These are phyloP conservation scores for Parasteatoda lunata DNA, from an alignment of 2,888 invertebrate genomes.

Conservation along the genomic window DNA sequence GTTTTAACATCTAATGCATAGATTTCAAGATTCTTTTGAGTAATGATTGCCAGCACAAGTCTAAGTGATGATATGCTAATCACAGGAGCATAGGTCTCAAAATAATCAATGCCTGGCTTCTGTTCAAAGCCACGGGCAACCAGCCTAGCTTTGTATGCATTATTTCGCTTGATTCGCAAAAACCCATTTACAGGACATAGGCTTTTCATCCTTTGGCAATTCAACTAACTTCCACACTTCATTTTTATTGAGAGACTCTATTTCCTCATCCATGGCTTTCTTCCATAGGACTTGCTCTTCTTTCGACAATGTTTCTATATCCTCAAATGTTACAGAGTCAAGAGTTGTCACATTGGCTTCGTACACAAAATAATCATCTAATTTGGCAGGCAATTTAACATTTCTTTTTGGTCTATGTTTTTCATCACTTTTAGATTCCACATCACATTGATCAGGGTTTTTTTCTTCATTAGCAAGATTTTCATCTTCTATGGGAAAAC, in stretches of 20 bases:
- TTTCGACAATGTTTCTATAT: not conserved
- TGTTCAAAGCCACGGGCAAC: constrained; percentile 17
- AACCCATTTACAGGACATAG: constrained; percentile 70
- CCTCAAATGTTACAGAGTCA: constrained; percentile 1
- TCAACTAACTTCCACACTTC: constrained; percentile 48
- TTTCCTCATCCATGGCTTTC: constrained; percentile 67
- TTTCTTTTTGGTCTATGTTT: not conserved
- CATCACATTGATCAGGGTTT: constrained; percentile 4
- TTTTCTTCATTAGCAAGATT: not conserved
- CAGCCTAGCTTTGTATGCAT: constrained; percentile 7
- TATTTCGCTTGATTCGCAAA: constrained; percentile 21
- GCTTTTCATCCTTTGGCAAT: constrained; percentile 56
- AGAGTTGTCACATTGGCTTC: not conserved
- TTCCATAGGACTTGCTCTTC: constrained; percentile 28
- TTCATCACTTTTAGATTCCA: not conserved
- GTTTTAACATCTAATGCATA: constrained; percentile 28
- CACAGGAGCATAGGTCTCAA: constrained; percentile 14
- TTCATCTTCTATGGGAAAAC: constrained; percentile 9
- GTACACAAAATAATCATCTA: constrained; percentile 13
- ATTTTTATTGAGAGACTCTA: constrained; percentile 44
- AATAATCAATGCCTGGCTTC: constrained; percentile 10
- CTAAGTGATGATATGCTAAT: not conserved
- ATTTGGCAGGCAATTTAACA: not conserved
- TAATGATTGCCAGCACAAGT: not conserved
- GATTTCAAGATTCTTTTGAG: not conserved